Evolutionary conservation across 1,140 invertebrate species (phyloP), one percentile per base, ranked within the genome.

Genomic region (Nasonia giraulti): DNA sequence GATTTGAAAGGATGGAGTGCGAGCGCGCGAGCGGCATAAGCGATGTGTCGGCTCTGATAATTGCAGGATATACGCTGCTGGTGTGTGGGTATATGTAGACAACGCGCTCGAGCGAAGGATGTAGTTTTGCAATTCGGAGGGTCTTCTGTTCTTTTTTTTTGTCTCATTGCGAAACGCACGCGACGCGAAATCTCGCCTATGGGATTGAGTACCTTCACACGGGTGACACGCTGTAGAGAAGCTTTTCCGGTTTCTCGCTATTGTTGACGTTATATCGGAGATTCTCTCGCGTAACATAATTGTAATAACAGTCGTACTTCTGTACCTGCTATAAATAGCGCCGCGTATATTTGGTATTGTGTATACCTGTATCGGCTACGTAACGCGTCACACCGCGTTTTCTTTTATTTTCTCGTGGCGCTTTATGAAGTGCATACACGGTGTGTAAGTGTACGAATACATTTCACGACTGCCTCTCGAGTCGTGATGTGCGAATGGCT

Each of bases 1-100:
- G 47, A 50, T 77, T 77, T 11, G 75, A 50, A 77, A 31, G 75
- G 44, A 55, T 50, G 40, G 0, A 62, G 55, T 62, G 55, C n/a
- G 20, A 6, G 2, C 47, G 47, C 40, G 40, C 20, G 74, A 20
- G 40, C 17, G 37, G 68, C 31, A 27, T 71, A 33, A 33, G 37
- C 33, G 79, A 80, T 80, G 79, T 27, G 79, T 69, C 66, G 20
- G 20, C 33, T 44, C 40, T 27, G 79, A 80, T 80, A 80, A 80
- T 80, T 80, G 37, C 79, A 80, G 79, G 79, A 80, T 80, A 71
- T 20, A 74, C 27, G 44, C 74, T 7, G 33, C 33, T 1, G 10
- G 40, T 69, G 2, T 69, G 47, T 50, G 0, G 27, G 1, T 27
- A 23, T 69, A 17, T 31, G 27, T 62, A 62, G 20, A n/a, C 12